Conservation (phyloP, 64 coral and sea anemone species). For the Pachyseris speciosa region DNA sequence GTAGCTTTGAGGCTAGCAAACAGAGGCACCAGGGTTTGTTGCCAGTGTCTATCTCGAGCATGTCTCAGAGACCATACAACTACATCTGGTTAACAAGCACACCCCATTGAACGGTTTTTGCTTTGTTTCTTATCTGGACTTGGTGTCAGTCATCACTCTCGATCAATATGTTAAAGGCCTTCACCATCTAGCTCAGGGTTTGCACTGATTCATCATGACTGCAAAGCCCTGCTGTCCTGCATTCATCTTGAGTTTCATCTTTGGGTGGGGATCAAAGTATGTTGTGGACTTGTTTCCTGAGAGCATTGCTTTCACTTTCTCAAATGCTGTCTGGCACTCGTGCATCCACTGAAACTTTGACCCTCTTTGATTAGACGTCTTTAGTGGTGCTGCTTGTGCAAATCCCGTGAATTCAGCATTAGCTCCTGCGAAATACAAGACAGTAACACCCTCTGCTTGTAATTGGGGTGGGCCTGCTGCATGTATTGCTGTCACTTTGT, state of each 20-base stretch:
- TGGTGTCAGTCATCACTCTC: conserved; percentile 31
- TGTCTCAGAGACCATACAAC: conserved; percentile 8
- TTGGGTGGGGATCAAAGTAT: not conserved
- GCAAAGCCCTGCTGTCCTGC: conserved; percentile 44
- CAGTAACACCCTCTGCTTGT: not conserved
- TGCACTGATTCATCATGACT: conserved; percentile 55
- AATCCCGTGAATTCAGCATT: conserved; percentile 46
- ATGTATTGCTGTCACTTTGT: conserved; percentile 27
- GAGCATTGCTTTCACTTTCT: not conserved
- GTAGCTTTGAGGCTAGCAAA: conserved; percentile 7
- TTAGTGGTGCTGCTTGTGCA: not conserved
- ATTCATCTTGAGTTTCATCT: conserved; percentile 10
- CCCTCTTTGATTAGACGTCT: not conserved
- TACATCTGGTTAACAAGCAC: conserved; percentile 68
- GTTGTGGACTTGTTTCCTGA: not conserved
- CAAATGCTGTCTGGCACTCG: not conserved
- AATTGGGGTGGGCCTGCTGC: conserved; percentile 22
- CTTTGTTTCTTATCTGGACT: conserved; percentile 52
- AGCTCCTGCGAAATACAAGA: conserved; percentile 57
- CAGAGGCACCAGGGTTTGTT: conserved; percentile 13
- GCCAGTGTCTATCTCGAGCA: not conserved
- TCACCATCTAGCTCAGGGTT: conserved; percentile 26
- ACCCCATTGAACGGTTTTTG: conserved; percentile 57
- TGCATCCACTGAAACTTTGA: not conserved
- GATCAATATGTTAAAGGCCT: not conserved